These are phyloP conservation scores for Mycalesis mineus DNA, from an alignment of 2,888 invertebrate species.

Conservation along the genomic window DNA sequence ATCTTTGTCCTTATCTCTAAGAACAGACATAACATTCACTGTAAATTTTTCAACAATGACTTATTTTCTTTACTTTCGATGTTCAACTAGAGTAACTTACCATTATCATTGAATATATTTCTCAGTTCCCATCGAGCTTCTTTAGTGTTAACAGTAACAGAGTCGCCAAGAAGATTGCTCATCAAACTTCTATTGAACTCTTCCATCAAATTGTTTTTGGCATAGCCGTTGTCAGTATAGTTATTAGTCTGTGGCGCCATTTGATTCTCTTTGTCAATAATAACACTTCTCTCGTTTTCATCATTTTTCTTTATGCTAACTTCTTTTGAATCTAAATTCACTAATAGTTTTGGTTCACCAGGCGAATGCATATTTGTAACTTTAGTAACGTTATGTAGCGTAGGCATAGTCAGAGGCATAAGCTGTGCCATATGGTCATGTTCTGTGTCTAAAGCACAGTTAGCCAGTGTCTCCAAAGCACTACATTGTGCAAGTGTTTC, in stretches of 20 bases:
- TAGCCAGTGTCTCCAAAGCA: slow-evolving; percentile 70
- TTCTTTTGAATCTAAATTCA: slow-evolving; percentile 71
- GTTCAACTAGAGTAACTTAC: too few relatives aligned
- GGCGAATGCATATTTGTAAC: slow-evolving; percentile 72
- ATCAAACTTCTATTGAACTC: slow-evolving; percentile 71
- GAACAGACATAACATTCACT: too few relatives aligned
- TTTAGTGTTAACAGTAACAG: slow-evolving; percentile 83
- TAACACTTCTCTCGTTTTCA: slow-evolving; percentile 43
- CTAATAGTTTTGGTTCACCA: slow-evolving; percentile 69
- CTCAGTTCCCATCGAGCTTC: slow-evolving; percentile 83
- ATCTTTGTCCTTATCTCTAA: too few relatives aligned
- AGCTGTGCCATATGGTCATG: slow-evolving; percentile 68
- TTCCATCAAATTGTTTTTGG: slow-evolving; percentile 66
- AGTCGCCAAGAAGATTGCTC: slow-evolving; percentile 76
- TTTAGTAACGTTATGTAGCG: slow-evolving; percentile 69
- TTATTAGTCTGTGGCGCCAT: slow-evolving; percentile 34
- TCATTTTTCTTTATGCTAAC: slow-evolving; percentile 60
- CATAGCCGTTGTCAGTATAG: slow-evolving; percentile 53
- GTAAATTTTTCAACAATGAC: too few relatives aligned
- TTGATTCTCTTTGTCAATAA: slow-evolving; percentile 58
- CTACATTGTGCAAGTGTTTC: slow-evolving; percentile 70
- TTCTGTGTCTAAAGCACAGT: slow-evolving; percentile 68
- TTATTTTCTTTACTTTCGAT: too few relatives aligned
- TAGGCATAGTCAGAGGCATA: slow-evolving; percentile 66
- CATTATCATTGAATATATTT: slow-evolving; percentile 78